Base-by-base conservation (phyloP, 2,888 invertebrate species). In the Mythimna pallens region DNA sequence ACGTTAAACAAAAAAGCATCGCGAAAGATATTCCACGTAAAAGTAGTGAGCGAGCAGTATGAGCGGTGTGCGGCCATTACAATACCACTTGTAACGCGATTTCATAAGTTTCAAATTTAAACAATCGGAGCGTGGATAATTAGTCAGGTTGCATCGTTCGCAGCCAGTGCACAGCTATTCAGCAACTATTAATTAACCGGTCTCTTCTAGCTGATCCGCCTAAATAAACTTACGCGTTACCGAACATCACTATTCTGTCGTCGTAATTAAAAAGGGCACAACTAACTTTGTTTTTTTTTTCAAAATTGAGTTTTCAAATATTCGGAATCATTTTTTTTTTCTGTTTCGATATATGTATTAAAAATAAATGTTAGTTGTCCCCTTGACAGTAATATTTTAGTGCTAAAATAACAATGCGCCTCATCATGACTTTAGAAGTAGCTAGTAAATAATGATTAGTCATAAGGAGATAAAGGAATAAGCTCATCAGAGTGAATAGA, bases 51-150 rank as follows among this genome's bases (percentile, higher is more conserved):
- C 86, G 54, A 78, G 78, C 75, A 75, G 74, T 86, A 87, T 82
- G 86, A 86, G 88, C 84, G 88, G 87, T 40, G 61, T 43, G 61
- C 90, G 89, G 88, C 83, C 90, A 89, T 92, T 90, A 92, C 92
- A 92, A 91, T 91, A 89, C 85, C 83, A 89, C 85, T 90, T 90
- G 90, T 93, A 93, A 89, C 82, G 86, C 89, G 86, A 92, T 94
- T 95, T 95, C 94, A 93, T 94, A 94, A 95, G 93, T 93, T 92
- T 94, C 94, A 95, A 95, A 95, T 93, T 95, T 94, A 91, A 94
- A 94, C 91, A 95, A 94, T 92, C 92, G 92, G 94, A 93, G 94
- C 95, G 92, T 93, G 90, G 88, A 93, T 94, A 95, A 95, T 95
- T 93, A 90, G 82, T 88, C 86, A 82, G 82, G 90, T 94, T 94